Evolutionary conservation across 1,140 invertebrate species (phyloP), one percentile per base, ranked within the genome.

Genomic region (Myzus persicae): DNA sequence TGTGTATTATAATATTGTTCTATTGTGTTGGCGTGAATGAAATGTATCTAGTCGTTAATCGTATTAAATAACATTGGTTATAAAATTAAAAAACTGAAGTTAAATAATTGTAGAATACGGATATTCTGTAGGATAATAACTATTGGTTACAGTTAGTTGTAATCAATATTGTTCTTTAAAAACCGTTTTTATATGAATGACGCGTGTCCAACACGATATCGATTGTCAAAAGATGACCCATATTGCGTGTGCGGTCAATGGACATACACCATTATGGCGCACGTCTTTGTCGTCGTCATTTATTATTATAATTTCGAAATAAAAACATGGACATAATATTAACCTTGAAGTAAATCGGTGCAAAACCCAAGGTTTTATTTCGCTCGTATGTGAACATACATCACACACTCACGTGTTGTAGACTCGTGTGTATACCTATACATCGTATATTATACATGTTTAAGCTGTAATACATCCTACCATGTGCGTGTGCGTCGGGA

Each of bases 321-420:
- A 76, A 76, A 76, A 76, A 76, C 59, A 76, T n/a, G n/a, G 31
- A 76, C 59, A 76, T 76, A 76, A 76, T 24, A n/a, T n/a, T 76
- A 76, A 76, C 59, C 59, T 76, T n/a, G 59, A 76, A n/a, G 59
- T 76, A n/a, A 76, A 76, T 76, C 59, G n/a, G 59, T 76, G 59
- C 59, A 76, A 76, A 67, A 14, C n/a, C n/a, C 59, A 76, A 76
- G 59, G 59, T n/a, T 76, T 14, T 14, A 76, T 76, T 76, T 76
- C 59, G 59, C 59, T 76, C 59, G 59, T 76, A n/a, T n/a, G 31
- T n/a, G 59, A 76, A 76, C 31, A n/a, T n/a, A n/a, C 59, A 14
- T n/a, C 59, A n/a, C 31, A 76, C 59, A 76, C 59, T 5, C 31
- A 67, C 59, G 59, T n/a, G 59, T 67, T 31, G 26, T 67, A n/a